Conservation (phyloP, 2,888 invertebrate species). For the Torymus aiolomorphi region DNA sequence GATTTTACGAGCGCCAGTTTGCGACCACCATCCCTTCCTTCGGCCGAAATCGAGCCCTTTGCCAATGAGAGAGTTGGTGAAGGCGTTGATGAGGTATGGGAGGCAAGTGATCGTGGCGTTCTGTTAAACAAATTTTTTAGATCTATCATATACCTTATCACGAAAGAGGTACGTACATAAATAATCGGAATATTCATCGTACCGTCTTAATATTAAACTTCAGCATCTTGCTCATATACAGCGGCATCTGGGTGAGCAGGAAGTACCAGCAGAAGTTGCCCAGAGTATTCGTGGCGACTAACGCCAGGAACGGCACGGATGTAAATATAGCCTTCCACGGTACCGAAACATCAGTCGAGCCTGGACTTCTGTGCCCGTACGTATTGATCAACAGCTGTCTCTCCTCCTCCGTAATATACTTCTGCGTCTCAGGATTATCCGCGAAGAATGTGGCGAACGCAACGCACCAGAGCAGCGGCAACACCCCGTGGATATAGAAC, state of each 20-base stretch:
- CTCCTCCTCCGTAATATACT: slow-evolving; percentile 72
- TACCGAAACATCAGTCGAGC: slow-evolving; percentile 56
- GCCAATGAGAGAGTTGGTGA: slow-evolving; percentile 68
- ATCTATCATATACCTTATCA: too few relatives aligned
- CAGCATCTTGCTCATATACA: slow-evolving; percentile 76
- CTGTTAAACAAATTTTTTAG: slow-evolving; percentile 58
- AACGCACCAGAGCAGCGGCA: slow-evolving; percentile 71
- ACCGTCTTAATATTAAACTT: slow-evolving; percentile 74
- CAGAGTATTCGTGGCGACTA: slow-evolving; percentile 75
- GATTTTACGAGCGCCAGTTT: slow-evolving; percentile 69
- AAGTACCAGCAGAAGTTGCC: slow-evolving; percentile 78
- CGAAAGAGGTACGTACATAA: too few relatives aligned
- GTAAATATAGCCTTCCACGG: slow-evolving; percentile 76
- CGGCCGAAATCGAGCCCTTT: slow-evolving; percentile 69
- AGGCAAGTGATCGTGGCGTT: slow-evolving; percentile 68
- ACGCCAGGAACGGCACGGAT: slow-evolving; percentile 75
- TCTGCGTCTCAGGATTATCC: slow-evolving; percentile 73
- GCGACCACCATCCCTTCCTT: slow-evolving; percentile 66
- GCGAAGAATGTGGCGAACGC: slow-evolving; percentile 68
- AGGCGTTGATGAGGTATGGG: slow-evolving; percentile 69
- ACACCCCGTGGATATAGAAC: slow-evolving; percentile 70
- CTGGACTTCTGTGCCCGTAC: slow-evolving; percentile 69
- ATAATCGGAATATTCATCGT: slow-evolving; percentile 2
- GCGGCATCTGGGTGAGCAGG: slow-evolving; percentile 76
- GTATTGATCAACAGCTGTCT: slow-evolving; percentile 68